These are phyloP conservation scores for Callyntrura guangdongensis DNA, from an alignment of 2,888 invertebrate species.

Conservation along the genomic window DNA sequence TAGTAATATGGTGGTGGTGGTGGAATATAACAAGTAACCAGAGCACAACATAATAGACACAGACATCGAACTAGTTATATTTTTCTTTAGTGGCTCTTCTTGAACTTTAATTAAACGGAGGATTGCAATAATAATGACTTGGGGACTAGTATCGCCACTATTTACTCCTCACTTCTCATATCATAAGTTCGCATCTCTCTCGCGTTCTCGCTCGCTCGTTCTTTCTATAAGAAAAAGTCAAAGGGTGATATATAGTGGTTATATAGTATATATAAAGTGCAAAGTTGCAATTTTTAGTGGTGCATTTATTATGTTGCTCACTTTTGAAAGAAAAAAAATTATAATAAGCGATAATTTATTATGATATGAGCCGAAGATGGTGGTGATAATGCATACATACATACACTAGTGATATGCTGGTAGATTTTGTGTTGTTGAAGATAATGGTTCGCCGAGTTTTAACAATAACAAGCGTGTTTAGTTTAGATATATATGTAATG, in stretches of 20 bases:
- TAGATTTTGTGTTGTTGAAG: conserved; percentile 2
- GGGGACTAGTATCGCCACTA: conserved; percentile 35
- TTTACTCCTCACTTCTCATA: conserved; percentile 11
- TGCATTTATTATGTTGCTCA: not conserved
- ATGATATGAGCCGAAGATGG: conserved; percentile 26
- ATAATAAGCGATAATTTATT: conserved; percentile 17
- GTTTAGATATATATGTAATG: not conserved
- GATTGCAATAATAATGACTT: conserved; percentile 53
- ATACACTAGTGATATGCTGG: not conserved
- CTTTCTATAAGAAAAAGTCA: not conserved
- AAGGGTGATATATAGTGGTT: not conserved
- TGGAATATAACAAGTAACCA: conserved; percentile 17
- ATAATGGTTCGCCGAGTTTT: not conserved
- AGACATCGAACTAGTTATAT: not conserved
- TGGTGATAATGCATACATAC: conserved; percentile 6
- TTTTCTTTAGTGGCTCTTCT: not conserved
- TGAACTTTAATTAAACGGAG: conserved; percentile 62
- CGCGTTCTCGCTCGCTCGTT: not conserved
- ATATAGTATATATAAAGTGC: not conserved
- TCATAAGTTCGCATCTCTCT: conserved; percentile 15
- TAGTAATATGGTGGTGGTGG: too few species aligned
- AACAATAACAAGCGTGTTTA: not conserved
- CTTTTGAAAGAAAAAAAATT: not conserved
- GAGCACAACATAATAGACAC: conserved; percentile 22
- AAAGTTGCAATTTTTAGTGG: conserved; percentile 32